Evolutionary conservation across 2,797 vertebrate genomes (phyloP).

Genomic region (Rachycentron canadum): DNA sequence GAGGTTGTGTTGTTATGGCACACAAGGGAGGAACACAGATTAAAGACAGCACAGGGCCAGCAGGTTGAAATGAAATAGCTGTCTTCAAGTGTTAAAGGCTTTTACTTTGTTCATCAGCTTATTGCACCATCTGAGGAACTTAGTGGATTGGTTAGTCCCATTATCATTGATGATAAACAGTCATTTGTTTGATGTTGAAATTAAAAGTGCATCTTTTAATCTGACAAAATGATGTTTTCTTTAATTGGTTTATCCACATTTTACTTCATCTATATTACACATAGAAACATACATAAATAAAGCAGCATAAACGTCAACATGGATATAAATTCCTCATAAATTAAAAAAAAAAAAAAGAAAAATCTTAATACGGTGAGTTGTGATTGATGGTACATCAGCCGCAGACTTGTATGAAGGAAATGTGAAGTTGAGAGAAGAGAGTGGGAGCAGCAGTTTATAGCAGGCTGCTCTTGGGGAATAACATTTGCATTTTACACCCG

Average conservation of each 20-base stretch:
- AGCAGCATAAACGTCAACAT: neutral
- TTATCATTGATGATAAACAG: neutral
- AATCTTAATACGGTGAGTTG: neutral
- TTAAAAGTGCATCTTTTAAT: neutral
- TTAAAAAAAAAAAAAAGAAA: neutral
- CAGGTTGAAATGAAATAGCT: slow-evolving; percentile 31
- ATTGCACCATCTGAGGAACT: neutral
- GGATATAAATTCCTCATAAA: neutral
- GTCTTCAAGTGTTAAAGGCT: slow-evolving; percentile 8
- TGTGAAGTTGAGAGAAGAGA: slow-evolving; percentile 51
- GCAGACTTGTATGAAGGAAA: slow-evolving; percentile 16
- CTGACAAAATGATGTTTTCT: neutral
- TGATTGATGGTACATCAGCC: neutral
- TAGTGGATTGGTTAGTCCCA: neutral
- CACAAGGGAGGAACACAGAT: slow-evolving; percentile 49
- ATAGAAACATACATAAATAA: neutral
- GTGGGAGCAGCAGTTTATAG: slow-evolving; percentile 77
- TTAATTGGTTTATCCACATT: neutral
- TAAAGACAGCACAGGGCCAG: slow-evolving; percentile 36
- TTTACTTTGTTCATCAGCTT: slow-evolving; percentile 9
- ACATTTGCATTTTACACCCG: slow-evolving; percentile 86
- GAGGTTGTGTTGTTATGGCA: slow-evolving; percentile 71
- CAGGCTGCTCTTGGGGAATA: slow-evolving; percentile 83
- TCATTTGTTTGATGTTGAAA: neutral
- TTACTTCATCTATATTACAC: neutral